Conservation (phyloP, 1,140 invertebrate genomes). For the Oryctes rhinoceros region DNA sequence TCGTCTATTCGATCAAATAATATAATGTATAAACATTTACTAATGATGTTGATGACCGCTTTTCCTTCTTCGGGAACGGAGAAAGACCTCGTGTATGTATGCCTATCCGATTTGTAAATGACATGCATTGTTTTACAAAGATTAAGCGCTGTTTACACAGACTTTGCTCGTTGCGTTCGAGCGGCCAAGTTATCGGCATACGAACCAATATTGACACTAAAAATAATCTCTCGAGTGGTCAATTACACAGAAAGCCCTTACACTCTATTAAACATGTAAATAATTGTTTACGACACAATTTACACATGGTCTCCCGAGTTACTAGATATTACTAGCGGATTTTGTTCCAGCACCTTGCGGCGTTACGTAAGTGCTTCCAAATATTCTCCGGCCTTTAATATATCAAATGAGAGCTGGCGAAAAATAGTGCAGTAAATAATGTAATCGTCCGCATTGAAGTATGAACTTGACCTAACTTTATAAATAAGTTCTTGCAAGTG, state of each 20-base stretch:
- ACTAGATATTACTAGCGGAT: no score
- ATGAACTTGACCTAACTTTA: no score
- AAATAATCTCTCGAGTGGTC: conserved; percentile 9
- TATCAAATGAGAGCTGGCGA: no score
- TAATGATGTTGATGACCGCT: conserved; percentile 12
- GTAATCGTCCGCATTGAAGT: no score
- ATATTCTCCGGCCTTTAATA: no score
- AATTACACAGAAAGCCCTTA: conserved; percentile 2
- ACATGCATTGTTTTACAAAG: conserved; percentile 27
- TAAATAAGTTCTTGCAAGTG: no score
- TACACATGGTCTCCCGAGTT: no score
- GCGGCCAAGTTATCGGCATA: conserved; percentile 14
- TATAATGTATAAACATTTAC: conserved; percentile 1
- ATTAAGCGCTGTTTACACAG: conserved; percentile 13
- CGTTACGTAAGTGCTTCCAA: no score
- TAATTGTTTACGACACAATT: not conserved
- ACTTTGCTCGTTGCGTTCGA: conserved; percentile 5
- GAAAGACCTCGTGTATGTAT: not conserved
- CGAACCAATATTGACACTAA: conserved; percentile 10
- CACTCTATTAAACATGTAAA: not conserved
- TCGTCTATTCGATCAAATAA: not conserved
- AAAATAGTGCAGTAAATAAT: no score
- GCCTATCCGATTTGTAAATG: conserved; percentile 11
- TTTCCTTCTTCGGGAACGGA: not conserved
- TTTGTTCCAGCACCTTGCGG: no score